Conservation (phyloP, 2,888 invertebrate genomes). For the Volucella bombylans region DNA sequence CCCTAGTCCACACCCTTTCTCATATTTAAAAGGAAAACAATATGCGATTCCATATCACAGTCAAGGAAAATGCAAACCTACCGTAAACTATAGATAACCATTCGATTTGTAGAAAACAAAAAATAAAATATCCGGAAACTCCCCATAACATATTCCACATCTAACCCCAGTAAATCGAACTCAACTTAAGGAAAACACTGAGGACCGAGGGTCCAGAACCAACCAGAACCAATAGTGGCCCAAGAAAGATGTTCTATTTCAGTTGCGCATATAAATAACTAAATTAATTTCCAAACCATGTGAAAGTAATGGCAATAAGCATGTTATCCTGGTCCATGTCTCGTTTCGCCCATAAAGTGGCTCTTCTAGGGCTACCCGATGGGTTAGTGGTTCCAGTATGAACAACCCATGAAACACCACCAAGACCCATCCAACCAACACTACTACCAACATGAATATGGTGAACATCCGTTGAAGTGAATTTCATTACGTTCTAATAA, state of each 20-base stretch:
- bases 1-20: background rate
- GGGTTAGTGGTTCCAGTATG: constrained; percentile 31
- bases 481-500: constrained; percentile 72
- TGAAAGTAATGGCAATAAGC: constrained; percentile 70
- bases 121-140: constrained; percentile 12
- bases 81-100: constrained; percentile 9
- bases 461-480: constrained; percentile 64
- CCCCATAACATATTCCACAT: constrained; percentile 55
- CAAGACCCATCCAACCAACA: background rate
- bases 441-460: constrained; percentile 27
- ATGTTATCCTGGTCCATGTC: constrained; percentile 65
- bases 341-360: constrained; percentile 54
- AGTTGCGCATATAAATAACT: constrained; percentile 71
- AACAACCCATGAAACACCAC: background rate
- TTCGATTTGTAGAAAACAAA: background rate
- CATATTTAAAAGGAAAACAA: background rate
- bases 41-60: background rate
- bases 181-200: background rate
- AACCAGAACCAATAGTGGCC: background rate
- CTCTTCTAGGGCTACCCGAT: constrained; percentile 39
- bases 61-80: constrained; percentile 17
- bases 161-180: background rate
- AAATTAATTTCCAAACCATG: constrained; percentile 72
- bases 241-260: constrained; percentile 62
- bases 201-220: background rate